Percentiles rank a stretch among this genome's conserved stretches.
phyloP scores from a whole-genome alignment of 2,113 vertebrate species.

The Entomyzon cyanotis region DNA sequence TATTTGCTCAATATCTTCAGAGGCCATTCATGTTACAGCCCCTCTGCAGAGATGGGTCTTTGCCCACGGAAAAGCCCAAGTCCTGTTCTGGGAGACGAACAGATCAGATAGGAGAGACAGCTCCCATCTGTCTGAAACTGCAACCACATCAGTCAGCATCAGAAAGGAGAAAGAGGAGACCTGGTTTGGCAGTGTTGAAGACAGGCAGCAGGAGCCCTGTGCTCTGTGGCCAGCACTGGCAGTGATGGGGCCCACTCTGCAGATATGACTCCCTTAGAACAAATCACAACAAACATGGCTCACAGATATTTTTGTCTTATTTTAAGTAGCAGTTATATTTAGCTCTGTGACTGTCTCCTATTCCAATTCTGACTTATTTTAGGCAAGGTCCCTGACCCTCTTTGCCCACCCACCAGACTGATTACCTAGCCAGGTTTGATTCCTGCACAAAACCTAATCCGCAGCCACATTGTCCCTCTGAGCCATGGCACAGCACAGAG shows the following conservation, averaged over 20 bases:
- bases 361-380: neutral
- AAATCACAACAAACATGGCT: neutral
- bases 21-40: neutral
- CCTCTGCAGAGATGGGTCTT: neutral
- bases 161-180: neutral
- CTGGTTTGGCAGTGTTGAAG: neutral
- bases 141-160: neutral
- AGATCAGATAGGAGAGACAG: neutral
- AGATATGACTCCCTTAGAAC: neutral
- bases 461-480: rapidly evolving
- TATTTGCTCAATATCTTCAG: neutral
- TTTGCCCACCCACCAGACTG: neutral
- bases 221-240: neutral
- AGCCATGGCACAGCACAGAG: neutral
- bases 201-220: neutral
- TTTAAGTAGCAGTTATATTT: neutral
- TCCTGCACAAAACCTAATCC: neutral
- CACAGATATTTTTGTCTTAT: neutral
- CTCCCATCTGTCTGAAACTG: neutral
- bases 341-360: neutral
- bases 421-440: neutral
- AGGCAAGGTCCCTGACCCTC: neutral
- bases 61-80: neutral
- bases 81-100: neutral
- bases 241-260: neutral